phyloP scores from a whole-genome alignment of 2,113 vertebrate species.

The Glaucidium brasilianum region DNA sequence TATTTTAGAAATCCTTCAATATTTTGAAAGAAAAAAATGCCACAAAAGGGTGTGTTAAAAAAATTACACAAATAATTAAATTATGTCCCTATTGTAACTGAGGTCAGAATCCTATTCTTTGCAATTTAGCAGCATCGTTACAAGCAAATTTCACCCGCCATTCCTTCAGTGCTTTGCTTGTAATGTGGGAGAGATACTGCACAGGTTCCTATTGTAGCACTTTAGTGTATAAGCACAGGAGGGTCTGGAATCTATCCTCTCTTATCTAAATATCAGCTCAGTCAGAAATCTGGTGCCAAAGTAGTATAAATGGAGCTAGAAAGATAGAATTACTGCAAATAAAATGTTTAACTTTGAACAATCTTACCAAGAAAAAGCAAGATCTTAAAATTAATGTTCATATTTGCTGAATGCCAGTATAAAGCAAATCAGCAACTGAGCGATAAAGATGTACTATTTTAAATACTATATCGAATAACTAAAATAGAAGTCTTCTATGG shows the following conservation, averaged over 20 bases:
- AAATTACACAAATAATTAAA: not conserved
- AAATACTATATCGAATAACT: not conserved
- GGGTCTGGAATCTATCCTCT: not conserved
- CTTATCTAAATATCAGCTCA: not conserved
- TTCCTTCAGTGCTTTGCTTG: not conserved
- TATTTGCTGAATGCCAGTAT: not conserved
- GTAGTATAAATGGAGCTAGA: not conserved
- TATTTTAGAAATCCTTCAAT: not conserved
- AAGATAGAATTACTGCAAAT: not conserved
- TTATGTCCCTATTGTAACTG: not conserved
- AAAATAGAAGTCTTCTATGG: not conserved
- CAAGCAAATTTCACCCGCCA: not conserved
- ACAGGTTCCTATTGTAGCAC: not conserved
- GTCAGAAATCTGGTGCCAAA: not conserved
- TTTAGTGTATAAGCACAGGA: not conserved
- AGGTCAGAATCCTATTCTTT: not conserved
- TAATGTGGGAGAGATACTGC: not conserved
- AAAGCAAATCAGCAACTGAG: not conserved
- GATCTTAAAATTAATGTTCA: not conserved
- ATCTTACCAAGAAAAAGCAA: not conserved
- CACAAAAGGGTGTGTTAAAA: not conserved
- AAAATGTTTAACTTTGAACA: not conserved
- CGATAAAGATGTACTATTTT: not conserved
- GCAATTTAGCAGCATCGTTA: not conserved
- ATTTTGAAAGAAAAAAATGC: not conserved